Percentiles rank a stretch among this genome's conserved stretches.
phyloP scores from a whole-genome alignment of 1,140 invertebrate genomes.

The Brachionus calyciflorus region DNA sequence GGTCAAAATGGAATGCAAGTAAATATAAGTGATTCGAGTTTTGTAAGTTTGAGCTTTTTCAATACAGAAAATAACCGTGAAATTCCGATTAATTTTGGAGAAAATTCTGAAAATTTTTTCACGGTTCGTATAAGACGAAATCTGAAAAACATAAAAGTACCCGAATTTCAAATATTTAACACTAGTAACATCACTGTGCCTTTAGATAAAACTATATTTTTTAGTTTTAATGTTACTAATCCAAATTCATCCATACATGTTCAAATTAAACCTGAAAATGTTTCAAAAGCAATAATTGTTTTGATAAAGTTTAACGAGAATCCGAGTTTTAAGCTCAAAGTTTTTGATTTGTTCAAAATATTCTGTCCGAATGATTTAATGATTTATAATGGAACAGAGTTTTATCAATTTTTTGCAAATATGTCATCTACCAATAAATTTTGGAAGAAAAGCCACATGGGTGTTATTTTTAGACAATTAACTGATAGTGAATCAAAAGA shows the following conservation, averaged over 20 bases:
- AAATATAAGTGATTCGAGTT: neutral
- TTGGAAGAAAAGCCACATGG: neutral
- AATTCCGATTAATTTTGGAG: neutral
- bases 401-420: conserved; percentile 25
- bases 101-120: neutral
- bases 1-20: neutral
- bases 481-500: neutral
- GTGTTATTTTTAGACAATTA: neutral
- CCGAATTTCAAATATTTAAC: neutral
- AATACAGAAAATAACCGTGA: neutral
- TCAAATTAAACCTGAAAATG: conserved; percentile 21
- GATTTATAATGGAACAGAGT: neutral
- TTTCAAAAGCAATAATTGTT: neutral
- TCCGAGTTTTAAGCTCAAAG: conserved; percentile 19
- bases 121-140: neutral
- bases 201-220: neutral
- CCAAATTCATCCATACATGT: neutral
- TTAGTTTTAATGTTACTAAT: neutral
- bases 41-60: conserved; percentile 3
- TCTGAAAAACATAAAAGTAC: neutral
- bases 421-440: neutral
- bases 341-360: conserved; percentile 22
- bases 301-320: neutral
- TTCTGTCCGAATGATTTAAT: conserved; percentile 15
- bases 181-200: neutral